Percentiles rank a stretch among this genome's conserved stretches.
Conservation (phyloP, 2,888 invertebrate genomes). For the Morinoia aosen region DNA sequence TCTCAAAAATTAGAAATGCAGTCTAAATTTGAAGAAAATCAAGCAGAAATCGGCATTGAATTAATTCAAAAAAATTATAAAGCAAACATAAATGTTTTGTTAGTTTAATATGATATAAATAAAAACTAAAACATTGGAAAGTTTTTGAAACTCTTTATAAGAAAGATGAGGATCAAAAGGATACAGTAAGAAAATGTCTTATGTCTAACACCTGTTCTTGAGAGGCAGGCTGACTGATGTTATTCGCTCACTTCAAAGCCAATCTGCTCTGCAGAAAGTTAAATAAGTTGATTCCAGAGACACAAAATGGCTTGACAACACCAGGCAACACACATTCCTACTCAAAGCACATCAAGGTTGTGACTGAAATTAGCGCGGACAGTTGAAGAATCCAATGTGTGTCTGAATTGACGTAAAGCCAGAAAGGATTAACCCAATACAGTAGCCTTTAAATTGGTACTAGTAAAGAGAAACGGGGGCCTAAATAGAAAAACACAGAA, state of each 20-base stretch:
- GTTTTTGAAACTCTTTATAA: not conserved
- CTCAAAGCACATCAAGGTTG: not conserved
- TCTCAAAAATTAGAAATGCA: not conserved
- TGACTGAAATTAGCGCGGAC: not conserved
- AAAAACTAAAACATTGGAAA: not conserved
- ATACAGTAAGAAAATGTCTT: not conserved
- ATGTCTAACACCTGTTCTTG: not conserved
- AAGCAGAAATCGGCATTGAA: not conserved
- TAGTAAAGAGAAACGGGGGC: too few species aligned
- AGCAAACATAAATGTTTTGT: not conserved
- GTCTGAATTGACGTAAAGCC: not conserved
- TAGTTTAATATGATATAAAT: not conserved
- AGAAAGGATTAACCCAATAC: too few species aligned
- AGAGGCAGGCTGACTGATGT: not conserved
- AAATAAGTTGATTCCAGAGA: not conserved
- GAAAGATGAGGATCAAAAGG: not conserved
- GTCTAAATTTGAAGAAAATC: not conserved
- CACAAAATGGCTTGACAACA: not conserved
- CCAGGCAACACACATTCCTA: not conserved
- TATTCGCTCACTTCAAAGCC: not conserved
- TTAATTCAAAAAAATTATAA: not conserved
- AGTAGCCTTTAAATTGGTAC: too few species aligned
- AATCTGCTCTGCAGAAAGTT: not conserved
- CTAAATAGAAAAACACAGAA: too few species aligned
- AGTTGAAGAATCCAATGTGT: not conserved